phyloP scores from a whole-genome alignment of 1,140 invertebrate genomes.

The Drosophila repleta region DNA sequence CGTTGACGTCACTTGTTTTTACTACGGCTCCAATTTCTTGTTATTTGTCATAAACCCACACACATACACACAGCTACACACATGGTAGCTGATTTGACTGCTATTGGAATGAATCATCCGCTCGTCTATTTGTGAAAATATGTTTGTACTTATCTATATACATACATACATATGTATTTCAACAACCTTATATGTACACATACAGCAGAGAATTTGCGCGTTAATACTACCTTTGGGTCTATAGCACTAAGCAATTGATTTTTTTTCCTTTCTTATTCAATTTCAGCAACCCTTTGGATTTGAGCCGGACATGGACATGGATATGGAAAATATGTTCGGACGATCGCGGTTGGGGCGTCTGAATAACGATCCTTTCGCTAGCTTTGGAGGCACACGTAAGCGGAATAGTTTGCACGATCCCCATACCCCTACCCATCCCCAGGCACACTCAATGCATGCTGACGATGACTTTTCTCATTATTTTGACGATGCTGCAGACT shows the following conservation, averaged over 20 bases:
- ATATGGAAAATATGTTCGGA: conserved; percentile 80
- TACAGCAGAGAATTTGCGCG: conserved; percentile 38
- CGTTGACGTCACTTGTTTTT: conserved; percentile 68
- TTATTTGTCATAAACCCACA: conserved; percentile 45
- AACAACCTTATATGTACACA: conserved; percentile 7
- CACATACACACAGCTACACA: conserved; percentile 5
- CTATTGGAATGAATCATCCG: conserved; percentile 53
- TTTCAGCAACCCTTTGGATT: conserved; percentile 78
- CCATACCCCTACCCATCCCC: conserved; percentile 35
- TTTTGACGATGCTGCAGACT: conserved; percentile 84
- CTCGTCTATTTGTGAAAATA: conserved; percentile 61
- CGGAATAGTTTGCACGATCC: conserved; percentile 84
- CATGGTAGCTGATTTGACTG: conserved; percentile 10
- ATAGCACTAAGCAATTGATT: not conserved
- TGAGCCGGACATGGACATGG: conserved; percentile 80
- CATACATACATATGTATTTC: too few relatives aligned
- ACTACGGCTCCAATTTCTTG: conserved; percentile 43
- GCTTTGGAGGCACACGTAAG: conserved; percentile 85
- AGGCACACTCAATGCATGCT: conserved; percentile 69
- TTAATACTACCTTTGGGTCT: not conserved
- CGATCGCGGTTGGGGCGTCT: conserved; percentile 83
- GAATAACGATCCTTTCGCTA: conserved; percentile 84
- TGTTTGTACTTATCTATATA: too few relatives aligned
- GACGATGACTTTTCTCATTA: conserved; percentile 71
- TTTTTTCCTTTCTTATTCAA: not conserved